Conservation (phyloP, 2,888 invertebrate genomes). For the Conus canariensis region DNA sequence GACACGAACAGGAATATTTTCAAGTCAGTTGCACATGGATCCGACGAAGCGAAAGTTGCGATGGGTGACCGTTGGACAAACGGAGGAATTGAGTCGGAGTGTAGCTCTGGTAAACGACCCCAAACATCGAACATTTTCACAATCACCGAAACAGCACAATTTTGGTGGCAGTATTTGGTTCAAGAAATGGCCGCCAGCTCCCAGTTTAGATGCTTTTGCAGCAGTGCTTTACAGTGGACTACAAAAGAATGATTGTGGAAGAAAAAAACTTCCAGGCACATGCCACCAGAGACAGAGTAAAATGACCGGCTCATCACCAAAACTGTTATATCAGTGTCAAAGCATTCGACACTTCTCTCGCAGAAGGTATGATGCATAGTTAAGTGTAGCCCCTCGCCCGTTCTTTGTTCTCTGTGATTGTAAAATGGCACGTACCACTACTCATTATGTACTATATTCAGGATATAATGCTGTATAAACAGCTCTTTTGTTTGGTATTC, state of each 20-base stretch:
- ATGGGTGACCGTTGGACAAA: background rate
- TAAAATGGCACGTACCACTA: no score
- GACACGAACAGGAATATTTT: background rate
- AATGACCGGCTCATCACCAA: background rate
- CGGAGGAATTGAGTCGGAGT: background rate
- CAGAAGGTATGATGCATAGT: background rate
- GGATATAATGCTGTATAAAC: no score
- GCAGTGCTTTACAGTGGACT: background rate
- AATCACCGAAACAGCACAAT: background rate
- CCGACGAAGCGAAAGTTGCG: background rate
- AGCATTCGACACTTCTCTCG: background rate
- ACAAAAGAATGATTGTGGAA: background rate
- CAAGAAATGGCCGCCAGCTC: background rate
- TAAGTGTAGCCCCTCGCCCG: no score
- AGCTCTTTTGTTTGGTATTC: no score
- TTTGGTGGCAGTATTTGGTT: background rate
- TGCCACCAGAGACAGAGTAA: background rate
- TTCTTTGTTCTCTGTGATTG: no score
- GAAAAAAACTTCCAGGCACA: background rate
- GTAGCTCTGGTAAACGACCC: background rate
- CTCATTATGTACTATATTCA: no score
- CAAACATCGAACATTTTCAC: background rate
- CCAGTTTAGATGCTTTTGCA: background rate
- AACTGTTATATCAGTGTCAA: background rate
- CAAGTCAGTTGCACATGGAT: background rate